Conservation (phyloP, 2,888 invertebrate genomes). For the Torymus tubicola region DNA sequence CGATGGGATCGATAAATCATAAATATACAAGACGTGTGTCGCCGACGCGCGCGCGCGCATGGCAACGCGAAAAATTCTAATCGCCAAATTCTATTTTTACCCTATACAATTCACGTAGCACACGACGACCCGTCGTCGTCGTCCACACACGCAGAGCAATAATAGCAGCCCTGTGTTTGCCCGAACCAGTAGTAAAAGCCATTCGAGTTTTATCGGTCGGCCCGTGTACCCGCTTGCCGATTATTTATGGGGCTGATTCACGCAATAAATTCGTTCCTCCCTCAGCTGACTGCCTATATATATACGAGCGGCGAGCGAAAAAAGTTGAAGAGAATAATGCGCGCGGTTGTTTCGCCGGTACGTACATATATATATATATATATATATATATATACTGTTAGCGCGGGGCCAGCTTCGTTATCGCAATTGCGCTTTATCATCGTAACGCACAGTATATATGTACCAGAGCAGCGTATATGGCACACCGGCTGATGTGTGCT, state of each 20-base stretch:
- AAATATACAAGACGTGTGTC: no score
- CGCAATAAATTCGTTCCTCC: conserved; percentile 42
- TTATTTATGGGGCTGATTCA: conserved; percentile 53
- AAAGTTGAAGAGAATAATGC: not conserved
- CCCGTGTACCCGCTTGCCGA: not conserved
- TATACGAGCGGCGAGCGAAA: not conserved
- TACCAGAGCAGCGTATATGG: no score
- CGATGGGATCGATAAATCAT: no score
- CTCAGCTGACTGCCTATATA: no score
- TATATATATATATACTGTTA: conserved; percentile 22
- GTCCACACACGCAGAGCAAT: not conserved
- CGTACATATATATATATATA: conserved; percentile 10
- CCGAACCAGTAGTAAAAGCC: conserved; percentile 12
- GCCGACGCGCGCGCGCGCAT: no score
- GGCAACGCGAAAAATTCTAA: no score
- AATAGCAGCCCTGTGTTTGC: conserved; percentile 1
- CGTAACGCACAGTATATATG: not conserved
- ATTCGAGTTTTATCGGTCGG: conserved; percentile 36
- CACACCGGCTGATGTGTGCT: no score
- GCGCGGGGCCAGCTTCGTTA: not conserved
- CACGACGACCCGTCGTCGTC: no score
- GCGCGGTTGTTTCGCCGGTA: not conserved
- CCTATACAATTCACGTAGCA: no score
- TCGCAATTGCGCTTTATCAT: conserved; percentile 30
- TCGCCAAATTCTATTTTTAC: no score